Conservation (phyloP, 53 echinoderm and acorn worm genomes). For the Mesocentrotus franciscanus region DNA sequence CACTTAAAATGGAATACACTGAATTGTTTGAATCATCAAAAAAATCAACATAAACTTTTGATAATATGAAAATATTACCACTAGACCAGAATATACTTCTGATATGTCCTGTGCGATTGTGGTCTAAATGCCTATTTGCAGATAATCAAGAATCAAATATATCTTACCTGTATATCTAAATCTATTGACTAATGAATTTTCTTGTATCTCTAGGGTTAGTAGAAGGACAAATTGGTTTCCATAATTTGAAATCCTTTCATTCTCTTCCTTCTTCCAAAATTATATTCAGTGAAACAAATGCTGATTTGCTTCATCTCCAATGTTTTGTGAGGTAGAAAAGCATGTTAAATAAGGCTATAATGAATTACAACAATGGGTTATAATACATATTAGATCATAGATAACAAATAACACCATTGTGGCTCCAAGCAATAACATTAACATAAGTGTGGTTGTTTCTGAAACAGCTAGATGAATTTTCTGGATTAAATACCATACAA, state of each 20-base stretch:
- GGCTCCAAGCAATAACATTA: too few species aligned
- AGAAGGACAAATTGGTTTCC: background rate
- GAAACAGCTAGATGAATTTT: too few species aligned
- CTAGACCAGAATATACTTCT: too few species aligned
- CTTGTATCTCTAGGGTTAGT: background rate
- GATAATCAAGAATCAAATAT: background rate
- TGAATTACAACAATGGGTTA: background rate
- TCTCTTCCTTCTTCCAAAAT: background rate
- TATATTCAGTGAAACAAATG: background rate
- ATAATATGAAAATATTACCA: too few species aligned
- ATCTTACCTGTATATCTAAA: background rate
- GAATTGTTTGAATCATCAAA: too few species aligned
- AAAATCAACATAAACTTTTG: too few species aligned
- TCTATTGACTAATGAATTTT: background rate
- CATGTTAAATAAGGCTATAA: background rate
- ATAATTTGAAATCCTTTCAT: background rate
- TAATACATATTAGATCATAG: too few species aligned
- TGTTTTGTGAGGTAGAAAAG: background rate
- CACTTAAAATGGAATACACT: too few species aligned
- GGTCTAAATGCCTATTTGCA: background rate
- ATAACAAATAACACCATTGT: too few species aligned
- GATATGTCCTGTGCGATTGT: too few species aligned
- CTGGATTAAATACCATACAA: too few species aligned
- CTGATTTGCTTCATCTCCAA: background rate
- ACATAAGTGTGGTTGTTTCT: too few species aligned